Conservation (phyloP, 2,888 invertebrate genomes). For the Drosophila hawaiiensis region DNA sequence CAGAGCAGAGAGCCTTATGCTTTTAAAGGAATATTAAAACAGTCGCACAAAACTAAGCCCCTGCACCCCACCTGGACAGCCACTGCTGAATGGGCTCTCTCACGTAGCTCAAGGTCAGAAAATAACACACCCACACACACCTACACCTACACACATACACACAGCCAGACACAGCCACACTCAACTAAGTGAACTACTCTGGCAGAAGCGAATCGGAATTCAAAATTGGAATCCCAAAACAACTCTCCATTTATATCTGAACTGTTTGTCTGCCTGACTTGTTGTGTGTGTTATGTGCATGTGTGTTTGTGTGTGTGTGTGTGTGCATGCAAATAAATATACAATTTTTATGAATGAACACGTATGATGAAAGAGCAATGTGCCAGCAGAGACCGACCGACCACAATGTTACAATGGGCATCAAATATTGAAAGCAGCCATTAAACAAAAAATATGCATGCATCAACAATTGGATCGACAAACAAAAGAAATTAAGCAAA, state of each 20-base stretch:
- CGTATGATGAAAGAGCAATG: conserved; percentile 76
- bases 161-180: conserved; percentile 16
- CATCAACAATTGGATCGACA: not conserved
- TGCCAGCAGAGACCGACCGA: conserved; percentile 24
- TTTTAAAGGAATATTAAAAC: conserved; percentile 76
- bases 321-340: conserved; percentile 76
- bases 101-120: conserved; percentile 70
- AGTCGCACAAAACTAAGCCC: conserved; percentile 38
- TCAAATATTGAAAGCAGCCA: conserved; percentile 1
- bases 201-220: conserved; percentile 15
- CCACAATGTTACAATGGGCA: conserved; percentile 54
- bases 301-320: conserved; percentile 30
- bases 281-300: not conserved
- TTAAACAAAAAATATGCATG: not conserved
- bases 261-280: conserved; percentile 34
- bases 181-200: conserved; percentile 2
- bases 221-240: conserved; percentile 15
- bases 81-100: conserved; percentile 18
- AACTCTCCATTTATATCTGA: conserved; percentile 30
- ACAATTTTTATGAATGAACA: conserved; percentile 81
- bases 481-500: not conserved
- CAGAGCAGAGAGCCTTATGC: conserved; percentile 13
- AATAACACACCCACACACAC: conserved; percentile 28
- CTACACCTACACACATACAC: not conserved
- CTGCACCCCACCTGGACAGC: not conserved